These are phyloP conservation scores for Aphelenchoides avenae DNA, from an alignment of 1,140 invertebrate genomes.

Conservation along the genomic window DNA sequence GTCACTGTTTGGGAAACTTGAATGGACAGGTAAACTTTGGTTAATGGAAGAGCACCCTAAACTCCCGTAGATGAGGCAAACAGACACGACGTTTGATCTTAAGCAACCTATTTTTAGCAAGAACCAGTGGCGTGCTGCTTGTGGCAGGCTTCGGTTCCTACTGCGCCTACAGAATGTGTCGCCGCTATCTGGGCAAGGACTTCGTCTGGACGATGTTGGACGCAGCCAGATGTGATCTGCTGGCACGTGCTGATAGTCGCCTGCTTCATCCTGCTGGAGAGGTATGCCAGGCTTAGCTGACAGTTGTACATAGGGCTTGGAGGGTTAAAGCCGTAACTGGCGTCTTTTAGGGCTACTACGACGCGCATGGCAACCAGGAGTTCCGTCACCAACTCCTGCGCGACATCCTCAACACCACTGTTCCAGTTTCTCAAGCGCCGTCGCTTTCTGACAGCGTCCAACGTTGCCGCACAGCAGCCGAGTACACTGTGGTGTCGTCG, in stretches of 20 bases:
- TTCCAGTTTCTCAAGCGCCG: background rate
- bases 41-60: too few relatives aligned
- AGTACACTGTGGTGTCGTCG: too few relatives aligned
- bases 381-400: background rate
- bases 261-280: constrained; percentile 39
- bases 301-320: background rate
- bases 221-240: constrained; percentile 28
- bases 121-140: constrained; percentile 44
- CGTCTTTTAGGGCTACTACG: background rate
- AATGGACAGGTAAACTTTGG: too few relatives aligned
- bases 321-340: background rate
- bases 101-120: constrained; percentile 43
- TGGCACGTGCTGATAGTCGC: constrained; percentile 38
- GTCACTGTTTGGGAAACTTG: too few relatives aligned
- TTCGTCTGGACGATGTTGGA: constrained; percentile 48
- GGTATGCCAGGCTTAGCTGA: constrained; percentile 5
- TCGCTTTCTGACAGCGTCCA: background rate
- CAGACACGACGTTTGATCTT: too few relatives aligned
- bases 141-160: constrained; percentile 48
- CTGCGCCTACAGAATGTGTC: constrained; percentile 44
- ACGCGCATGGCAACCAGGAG: background rate
- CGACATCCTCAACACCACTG: background rate
- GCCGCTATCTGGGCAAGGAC: constrained; percentile 30
- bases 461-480: background rate
- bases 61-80: too few relatives aligned